These are phyloP conservation scores for Microctenopoma steveboyesi DNA, from an alignment of 2,797 vertebrate genomes.

Conservation along the genomic window DNA sequence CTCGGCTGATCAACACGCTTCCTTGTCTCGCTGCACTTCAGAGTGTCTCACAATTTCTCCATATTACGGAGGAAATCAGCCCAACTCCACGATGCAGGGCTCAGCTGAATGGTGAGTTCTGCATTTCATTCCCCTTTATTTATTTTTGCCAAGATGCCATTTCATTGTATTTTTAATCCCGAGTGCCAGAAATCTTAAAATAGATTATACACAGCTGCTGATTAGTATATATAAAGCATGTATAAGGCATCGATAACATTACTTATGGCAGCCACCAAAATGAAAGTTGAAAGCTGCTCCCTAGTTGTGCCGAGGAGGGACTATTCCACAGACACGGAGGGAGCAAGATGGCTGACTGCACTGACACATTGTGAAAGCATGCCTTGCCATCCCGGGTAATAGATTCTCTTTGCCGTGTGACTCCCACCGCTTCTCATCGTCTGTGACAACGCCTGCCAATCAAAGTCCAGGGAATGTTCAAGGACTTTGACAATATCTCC, in stretches of 20 bases:
- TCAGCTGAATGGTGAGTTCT: conserved; percentile 50
- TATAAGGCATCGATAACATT: conserved; percentile 52
- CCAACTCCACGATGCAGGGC: conserved; percentile 76
- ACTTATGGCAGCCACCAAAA: conserved; percentile 65
- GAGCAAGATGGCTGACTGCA: conserved; percentile 77
- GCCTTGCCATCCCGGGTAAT: conserved; percentile 69
- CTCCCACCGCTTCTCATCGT: conserved; percentile 71
- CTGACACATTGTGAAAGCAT: conserved; percentile 69
- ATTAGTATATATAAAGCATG: conserved; percentile 23
- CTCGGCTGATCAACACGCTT: conserved; percentile 79
- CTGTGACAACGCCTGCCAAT: conserved; percentile 74
- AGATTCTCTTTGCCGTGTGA: conserved; percentile 73
- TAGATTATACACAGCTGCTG: conserved; percentile 42
- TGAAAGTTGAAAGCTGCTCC: conserved; percentile 71
- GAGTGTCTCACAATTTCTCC: conserved; percentile 12
- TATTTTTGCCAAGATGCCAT: conserved; percentile 27
- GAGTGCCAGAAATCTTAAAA: conserved; percentile 50
- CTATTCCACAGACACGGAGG: conserved; percentile 45
- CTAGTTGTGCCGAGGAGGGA: conserved; percentile 47
- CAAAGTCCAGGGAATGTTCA: conserved; percentile 65
- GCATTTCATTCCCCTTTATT: conserved; percentile 5
- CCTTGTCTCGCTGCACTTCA: conserved; percentile 45
- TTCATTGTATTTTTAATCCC: conserved; percentile 31
- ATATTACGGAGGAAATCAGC: conserved; percentile 84
- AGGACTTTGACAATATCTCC: conserved; percentile 72